Percentiles rank a stretch among this genome's conserved stretches.
Conservation (phyloP, 2,797 vertebrate species). For the Columba guinea region DNA sequence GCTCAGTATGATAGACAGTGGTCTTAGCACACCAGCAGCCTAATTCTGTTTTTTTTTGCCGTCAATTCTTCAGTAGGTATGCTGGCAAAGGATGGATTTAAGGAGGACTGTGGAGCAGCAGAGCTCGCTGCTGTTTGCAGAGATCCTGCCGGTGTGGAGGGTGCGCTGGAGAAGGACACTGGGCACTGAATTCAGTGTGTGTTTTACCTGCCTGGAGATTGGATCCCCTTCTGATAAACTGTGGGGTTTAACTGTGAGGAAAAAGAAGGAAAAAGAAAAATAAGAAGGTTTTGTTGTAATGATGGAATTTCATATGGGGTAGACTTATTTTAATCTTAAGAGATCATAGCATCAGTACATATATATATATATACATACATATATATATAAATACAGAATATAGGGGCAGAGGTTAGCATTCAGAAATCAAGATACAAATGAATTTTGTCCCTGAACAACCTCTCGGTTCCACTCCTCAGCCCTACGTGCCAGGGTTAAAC, state of each 20-base stretch:
- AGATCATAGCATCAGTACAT: neutral
- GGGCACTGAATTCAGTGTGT: neutral
- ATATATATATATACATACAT: no score
- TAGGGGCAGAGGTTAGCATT: neutral
- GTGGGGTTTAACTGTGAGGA: neutral
- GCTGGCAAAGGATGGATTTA: slow-evolving; percentile 38
- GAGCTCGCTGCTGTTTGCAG: neutral
- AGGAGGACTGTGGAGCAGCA: slow-evolving; percentile 23
- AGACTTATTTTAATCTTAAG: neutral
- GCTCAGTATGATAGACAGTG: slow-evolving; percentile 67
- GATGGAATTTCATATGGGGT: neutral
- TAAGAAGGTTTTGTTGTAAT: neutral
- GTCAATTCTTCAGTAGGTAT: neutral
- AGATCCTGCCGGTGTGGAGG: neutral
- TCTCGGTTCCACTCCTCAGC: neutral
- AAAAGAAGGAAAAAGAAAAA: neutral
- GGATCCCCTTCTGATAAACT: neutral
- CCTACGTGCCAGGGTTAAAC: fast-evolving
- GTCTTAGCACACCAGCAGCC: slow-evolving; percentile 69
- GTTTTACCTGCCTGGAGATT: neutral
- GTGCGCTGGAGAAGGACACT: neutral
- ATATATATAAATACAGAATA: neutral
- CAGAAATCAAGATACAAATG: neutral
- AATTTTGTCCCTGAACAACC: neutral
- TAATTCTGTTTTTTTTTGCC: neutral